Conservation (phyloP, 2,113 vertebrate species). For the Chascanopsetta lugubris region DNA sequence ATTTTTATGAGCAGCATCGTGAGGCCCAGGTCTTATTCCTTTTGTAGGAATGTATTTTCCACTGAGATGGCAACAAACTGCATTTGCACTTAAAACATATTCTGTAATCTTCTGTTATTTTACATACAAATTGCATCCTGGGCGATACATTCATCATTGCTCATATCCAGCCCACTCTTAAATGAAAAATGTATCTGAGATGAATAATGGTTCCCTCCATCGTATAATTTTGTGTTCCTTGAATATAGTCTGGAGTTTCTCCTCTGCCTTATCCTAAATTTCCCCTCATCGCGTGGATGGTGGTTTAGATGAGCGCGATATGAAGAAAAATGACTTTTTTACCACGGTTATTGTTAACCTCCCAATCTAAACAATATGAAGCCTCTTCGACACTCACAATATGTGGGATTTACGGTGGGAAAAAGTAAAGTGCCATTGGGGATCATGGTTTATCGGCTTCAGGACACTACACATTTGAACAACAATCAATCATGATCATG, state of each 20-base stretch:
- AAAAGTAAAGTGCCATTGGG: neutral
- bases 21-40: constrained; percentile 70
- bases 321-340: constrained; percentile 75
- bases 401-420: neutral
- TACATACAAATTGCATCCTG: constrained; percentile 87
- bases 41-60: constrained; percentile 74
- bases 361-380: constrained; percentile 46
- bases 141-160: constrained; percentile 84
- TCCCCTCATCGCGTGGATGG: constrained; percentile 43
- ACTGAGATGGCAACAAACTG: constrained; percentile 80
- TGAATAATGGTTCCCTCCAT: constrained; percentile 83
- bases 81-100: constrained; percentile 86
- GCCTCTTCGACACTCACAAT: constrained; percentile 23
- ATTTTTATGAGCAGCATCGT: constrained; percentile 76
- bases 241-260: constrained; percentile 73
- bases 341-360: constrained; percentile 69
- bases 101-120: constrained; percentile 87
- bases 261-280: constrained; percentile 62
- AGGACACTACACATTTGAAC: constrained; percentile 20
- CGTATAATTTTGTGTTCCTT: constrained; percentile 81
- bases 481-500: constrained; percentile 42
- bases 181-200: constrained; percentile 85
- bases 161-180: constrained; percentile 81
- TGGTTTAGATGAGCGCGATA: constrained; percentile 59
- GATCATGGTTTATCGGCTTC: constrained; percentile 18